Percentiles rank a stretch among this genome's conserved stretches.
phyloP scores from a whole-genome alignment of 2,888 invertebrate species.

The Entomobrya proxima region DNA sequence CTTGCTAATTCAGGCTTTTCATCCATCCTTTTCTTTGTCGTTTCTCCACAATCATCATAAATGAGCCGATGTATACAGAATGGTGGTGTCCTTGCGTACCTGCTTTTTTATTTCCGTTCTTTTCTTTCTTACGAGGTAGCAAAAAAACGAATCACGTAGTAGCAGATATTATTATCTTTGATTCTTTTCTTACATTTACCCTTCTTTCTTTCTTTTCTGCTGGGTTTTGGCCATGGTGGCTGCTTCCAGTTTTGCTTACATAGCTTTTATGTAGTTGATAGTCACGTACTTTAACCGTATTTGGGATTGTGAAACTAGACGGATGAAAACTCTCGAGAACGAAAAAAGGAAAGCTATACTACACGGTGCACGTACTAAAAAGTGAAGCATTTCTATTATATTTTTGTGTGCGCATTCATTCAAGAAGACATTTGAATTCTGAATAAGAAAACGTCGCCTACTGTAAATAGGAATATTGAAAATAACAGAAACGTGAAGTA shows the following conservation, averaged over 20 bases:
- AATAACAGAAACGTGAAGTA: neutral
- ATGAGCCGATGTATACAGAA: neutral
- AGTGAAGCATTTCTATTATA: conserved; percentile 7
- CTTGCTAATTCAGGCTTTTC: neutral
- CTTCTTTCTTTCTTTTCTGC: conserved; percentile 4
- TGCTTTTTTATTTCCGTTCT: neutral
- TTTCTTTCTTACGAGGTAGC: conserved; percentile 19
- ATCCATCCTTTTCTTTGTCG: neutral
- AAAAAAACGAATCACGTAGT: conserved; percentile 5
- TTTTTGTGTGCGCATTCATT: conserved; percentile 35
- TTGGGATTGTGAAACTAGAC: neutral
- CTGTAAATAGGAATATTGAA: conserved; percentile 32
- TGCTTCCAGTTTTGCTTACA: neutral
- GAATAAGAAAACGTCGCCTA: conserved; percentile 29
- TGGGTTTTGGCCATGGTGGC: neutral
- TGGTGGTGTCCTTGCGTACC: neutral
- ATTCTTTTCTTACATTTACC: conserved; percentile 20
- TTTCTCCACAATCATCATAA: neutral
- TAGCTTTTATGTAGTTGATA: conserved; percentile 2
- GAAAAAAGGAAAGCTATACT: neutral
- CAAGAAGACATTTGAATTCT: conserved; percentile 44
- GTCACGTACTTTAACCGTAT: neutral
- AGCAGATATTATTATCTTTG: conserved; percentile 29
- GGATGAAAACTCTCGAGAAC: conserved; percentile 18
- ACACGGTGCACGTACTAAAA: neutral